Evolutionary conservation across 2,888 invertebrate genomes (phyloP).

Genomic region (Geophilus truncorum): DNA sequence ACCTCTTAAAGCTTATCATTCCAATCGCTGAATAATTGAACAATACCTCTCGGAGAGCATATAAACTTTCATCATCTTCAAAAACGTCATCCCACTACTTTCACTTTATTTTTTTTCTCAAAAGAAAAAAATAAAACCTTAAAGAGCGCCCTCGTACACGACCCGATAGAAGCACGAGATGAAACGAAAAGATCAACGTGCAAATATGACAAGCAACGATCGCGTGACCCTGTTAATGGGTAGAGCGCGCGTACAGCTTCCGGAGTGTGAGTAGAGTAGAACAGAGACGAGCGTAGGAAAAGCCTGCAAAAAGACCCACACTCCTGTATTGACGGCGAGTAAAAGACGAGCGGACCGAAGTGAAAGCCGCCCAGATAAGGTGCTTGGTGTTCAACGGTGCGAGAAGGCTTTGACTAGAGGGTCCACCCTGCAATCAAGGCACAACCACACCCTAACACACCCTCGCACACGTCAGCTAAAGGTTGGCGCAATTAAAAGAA

Average conservation of each 20-base stretch:
- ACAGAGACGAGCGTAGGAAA: too few species aligned
- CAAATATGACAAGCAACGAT: neutral
- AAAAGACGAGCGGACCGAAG: neutral
- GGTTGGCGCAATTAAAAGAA: neutral
- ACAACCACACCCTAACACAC: neutral
- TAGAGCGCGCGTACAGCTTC: neutral
- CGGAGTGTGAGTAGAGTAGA: neutral
- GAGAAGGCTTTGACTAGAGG: neutral
- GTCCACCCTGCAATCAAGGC: conserved; percentile 11
- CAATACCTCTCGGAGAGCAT: neutral
- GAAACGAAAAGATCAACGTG: neutral
- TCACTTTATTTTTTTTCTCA: neutral
- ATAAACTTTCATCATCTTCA: neutral
- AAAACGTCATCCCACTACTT: neutral
- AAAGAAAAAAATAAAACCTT: neutral
- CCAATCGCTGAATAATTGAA: conserved; percentile 18
- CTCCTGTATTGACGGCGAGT: neutral
- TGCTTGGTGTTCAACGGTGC: conserved; percentile 22
- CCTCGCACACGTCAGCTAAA: conserved; percentile 6
- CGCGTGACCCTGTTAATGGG: conserved; percentile 3
- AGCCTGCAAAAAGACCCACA: neutral
- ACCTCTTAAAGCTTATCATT: neutral
- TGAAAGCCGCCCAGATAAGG: neutral
- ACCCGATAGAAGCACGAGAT: too few species aligned
- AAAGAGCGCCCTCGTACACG: neutral